phyloP scores from a whole-genome alignment of 2,113 vertebrate genomes.

The Trogon surrucura region DNA sequence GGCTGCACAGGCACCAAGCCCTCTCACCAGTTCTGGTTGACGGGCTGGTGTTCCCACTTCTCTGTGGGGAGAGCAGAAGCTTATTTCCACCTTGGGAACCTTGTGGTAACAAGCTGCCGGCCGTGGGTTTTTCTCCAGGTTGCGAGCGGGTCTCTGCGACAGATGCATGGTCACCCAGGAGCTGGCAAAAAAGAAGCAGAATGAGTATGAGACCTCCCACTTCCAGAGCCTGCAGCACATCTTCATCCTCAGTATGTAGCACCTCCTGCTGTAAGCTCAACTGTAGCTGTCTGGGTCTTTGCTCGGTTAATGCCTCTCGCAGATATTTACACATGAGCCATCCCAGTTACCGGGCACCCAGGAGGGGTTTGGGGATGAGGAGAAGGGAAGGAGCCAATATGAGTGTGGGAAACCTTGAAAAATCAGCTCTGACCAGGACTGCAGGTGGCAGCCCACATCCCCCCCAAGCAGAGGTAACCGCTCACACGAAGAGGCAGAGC shows the following conservation, averaged over 20 bases:
- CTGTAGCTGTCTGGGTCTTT: neutral
- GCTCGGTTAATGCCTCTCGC: neutral
- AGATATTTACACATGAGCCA: accelerated
- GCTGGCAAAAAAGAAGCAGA: constrained; percentile 89
- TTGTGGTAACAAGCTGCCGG: neutral
- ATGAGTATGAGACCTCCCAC: constrained; percentile 86
- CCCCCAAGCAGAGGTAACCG: neutral
- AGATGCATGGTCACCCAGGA: constrained; percentile 95
- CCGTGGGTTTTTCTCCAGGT: constrained; percentile 61
- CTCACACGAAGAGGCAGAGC: neutral
- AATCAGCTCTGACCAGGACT: neutral
- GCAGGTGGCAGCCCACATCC: accelerated
- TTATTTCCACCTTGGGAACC: neutral
- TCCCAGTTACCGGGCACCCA: accelerated
- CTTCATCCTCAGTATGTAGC: constrained; percentile 84
- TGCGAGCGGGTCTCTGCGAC: constrained; percentile 94
- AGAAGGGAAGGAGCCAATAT: neutral
- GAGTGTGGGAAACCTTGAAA: neutral
- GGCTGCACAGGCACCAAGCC: accelerated
- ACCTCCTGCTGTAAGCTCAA: accelerated
- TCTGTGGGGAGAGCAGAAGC: accelerated
- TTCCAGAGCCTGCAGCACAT: constrained; percentile 91
- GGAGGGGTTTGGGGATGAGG: neutral
- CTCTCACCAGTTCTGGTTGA: neutral
- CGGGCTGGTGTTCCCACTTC: neutral